phyloP scores from a whole-genome alignment of 1,140 invertebrate species.

The Lepidostoma basale region DNA sequence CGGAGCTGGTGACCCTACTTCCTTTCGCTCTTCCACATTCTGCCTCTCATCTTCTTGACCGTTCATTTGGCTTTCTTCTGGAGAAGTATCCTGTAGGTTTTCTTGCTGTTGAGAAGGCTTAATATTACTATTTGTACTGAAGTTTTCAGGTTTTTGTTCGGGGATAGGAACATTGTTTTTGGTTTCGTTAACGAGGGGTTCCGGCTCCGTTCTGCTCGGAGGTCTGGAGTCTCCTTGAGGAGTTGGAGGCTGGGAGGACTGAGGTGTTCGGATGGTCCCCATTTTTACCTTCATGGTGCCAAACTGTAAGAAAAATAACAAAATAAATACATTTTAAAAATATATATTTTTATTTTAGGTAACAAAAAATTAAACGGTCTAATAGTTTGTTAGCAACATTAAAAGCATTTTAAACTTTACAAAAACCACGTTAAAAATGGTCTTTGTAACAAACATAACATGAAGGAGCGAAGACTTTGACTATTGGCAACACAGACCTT shows the following conservation, averaged over 20 bases:
- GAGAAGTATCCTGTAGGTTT: not conserved
- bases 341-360: not conserved
- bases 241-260: not conserved
- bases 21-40: not conserved
- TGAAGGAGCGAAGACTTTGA: no score
- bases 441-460: no score
- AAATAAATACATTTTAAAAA: no score
- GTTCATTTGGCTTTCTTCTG: not conserved
- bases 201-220: not conserved
- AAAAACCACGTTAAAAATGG: no score
- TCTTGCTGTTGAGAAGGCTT: not conserved
- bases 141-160: conserved; percentile 23
- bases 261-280: conserved; percentile 15
- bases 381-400: no score
- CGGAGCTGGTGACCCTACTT: conserved; percentile 12
- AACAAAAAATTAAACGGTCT: no score
- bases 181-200: not conserved
- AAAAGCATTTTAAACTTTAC: no score
- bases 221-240: conserved; percentile 14
- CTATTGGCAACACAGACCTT: no score
- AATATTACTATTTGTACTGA: conserved; percentile 1
- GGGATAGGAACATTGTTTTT: not conserved
- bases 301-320: conserved; percentile 18
- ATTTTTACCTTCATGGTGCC: conserved; percentile 43
- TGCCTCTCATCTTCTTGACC: not conserved